Evolutionary conservation across 2,888 invertebrate genomes (phyloP).

Genomic region (Protophormia terraenovae): DNA sequence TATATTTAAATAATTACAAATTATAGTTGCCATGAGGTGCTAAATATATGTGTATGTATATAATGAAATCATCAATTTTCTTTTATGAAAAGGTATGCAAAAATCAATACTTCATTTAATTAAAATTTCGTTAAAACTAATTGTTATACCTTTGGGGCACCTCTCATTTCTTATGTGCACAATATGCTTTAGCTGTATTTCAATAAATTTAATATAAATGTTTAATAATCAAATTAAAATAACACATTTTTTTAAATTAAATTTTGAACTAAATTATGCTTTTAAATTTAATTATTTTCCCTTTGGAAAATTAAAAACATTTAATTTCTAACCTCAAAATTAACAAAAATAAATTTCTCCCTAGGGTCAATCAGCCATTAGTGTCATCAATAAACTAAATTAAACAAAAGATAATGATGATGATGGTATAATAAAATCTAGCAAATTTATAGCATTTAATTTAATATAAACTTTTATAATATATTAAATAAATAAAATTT

Average conservation of each 20-base stretch:
- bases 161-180: not conserved
- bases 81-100: not conserved
- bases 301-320: conserved; percentile 5
- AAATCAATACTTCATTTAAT: conserved; percentile 61
- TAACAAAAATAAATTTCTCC: conserved; percentile 9
- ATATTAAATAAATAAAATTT: conserved; percentile 19
- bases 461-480: conserved; percentile 7
- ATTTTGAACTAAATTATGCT: not conserved
- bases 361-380: conserved; percentile 22
- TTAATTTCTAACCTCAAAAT: conserved; percentile 49
- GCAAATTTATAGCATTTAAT: conserved; percentile 41
- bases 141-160: conserved; percentile 21
- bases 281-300: not conserved
- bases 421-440: not conserved
- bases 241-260: not conserved
- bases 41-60: not conserved
- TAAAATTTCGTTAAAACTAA: conserved; percentile 49
- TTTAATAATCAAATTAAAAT: conserved; percentile 43
- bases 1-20: conserved; percentile 1
- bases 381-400: conserved; percentile 31
- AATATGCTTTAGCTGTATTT: conserved; percentile 7
- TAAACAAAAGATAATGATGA: conserved; percentile 15
- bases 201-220: not conserved
- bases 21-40: not conserved
- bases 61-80: not conserved